Percentiles rank a stretch among this genome's conserved stretches.
Conservation (phyloP, 2,113 vertebrate genomes). For the Vulpes ferrilata region DNA sequence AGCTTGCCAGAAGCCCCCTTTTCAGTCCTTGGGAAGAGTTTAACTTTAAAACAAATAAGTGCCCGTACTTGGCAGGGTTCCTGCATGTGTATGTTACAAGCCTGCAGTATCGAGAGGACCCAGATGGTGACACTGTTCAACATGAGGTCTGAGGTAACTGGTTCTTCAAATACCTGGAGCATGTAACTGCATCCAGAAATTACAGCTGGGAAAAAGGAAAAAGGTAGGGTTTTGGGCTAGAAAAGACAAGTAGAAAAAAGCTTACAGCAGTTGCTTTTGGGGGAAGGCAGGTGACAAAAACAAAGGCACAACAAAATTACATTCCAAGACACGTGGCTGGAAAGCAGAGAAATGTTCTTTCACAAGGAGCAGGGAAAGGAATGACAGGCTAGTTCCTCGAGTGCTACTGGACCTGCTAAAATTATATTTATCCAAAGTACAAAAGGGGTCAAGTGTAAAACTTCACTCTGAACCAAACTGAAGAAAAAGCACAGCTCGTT, state of each 20-base stretch:
- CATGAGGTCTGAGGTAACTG: slow-evolving; percentile 94
- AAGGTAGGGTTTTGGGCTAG: slow-evolving; percentile 55
- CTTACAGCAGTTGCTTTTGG: slow-evolving; percentile 92
- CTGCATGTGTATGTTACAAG: slow-evolving; percentile 83
- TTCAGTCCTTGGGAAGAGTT: slow-evolving; percentile 86
- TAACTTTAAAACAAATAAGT: slow-evolving; percentile 79
- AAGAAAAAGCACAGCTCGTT: neutral
- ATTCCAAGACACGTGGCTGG: slow-evolving; percentile 80
- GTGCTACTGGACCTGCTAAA: slow-evolving; percentile 52
- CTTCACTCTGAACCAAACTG: neutral
- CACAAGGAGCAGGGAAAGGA: slow-evolving; percentile 67
- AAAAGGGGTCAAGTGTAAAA: neutral
- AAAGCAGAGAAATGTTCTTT: slow-evolving; percentile 69
- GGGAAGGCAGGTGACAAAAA: slow-evolving; percentile 79
- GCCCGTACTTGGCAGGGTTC: slow-evolving; percentile 83
- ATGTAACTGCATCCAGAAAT: slow-evolving; percentile 89
- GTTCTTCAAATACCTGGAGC: slow-evolving; percentile 93
- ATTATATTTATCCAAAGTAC: neutral
- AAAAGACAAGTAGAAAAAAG: slow-evolving; percentile 80
- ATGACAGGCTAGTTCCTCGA: neutral
- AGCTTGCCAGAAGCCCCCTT: slow-evolving; percentile 84
- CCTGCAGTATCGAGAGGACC: slow-evolving; percentile 87
- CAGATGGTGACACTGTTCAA: slow-evolving; percentile 90
- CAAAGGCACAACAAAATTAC: slow-evolving; percentile 92
- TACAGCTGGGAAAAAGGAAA: slow-evolving; percentile 86